phyloP scores from a whole-genome alignment of 2,888 invertebrate species.

The Ceramica pisi region DNA sequence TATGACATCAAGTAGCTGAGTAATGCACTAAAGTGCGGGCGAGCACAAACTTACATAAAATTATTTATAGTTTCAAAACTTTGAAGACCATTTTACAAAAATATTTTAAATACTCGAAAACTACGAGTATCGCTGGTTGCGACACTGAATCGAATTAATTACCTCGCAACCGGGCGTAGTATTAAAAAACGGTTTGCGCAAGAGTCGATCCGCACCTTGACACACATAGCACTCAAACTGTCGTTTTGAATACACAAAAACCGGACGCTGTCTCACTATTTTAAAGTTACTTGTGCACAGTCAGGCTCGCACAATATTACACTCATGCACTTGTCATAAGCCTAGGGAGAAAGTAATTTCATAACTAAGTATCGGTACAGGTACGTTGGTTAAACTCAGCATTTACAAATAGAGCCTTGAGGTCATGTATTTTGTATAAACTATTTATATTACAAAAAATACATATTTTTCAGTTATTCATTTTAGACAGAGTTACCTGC shows the following conservation, averaged over 20 bases:
- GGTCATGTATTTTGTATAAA: background rate
- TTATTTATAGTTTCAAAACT: conserved; percentile 53
- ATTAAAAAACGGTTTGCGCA: conserved; percentile 90
- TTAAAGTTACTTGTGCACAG: conserved; percentile 69
- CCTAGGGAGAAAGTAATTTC: conserved; percentile 34
- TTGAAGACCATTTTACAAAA: conserved; percentile 60
- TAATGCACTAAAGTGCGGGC: conserved; percentile 40
- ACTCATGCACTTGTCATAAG: conserved; percentile 39
- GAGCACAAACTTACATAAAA: conserved; percentile 18
- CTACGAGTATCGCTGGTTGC: conserved; percentile 86
- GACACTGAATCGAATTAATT: conserved; percentile 90
- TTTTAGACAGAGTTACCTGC: background rate
- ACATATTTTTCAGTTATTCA: background rate
- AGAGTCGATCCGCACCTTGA: conserved; percentile 90
- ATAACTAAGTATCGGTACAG: conserved; percentile 19
- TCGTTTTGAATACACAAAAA: conserved; percentile 91
- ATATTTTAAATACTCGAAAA: conserved; percentile 79
- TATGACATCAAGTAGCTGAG: conserved; percentile 62
- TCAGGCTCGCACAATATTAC: conserved; percentile 37
- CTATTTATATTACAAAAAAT: background rate
- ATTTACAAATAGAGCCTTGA: conserved; percentile 9
- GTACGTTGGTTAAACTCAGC: conserved; percentile 8
- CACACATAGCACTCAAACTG: conserved; percentile 89
- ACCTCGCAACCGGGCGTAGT: conserved; percentile 89
- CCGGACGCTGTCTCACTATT: conserved; percentile 88